phyloP scores from a whole-genome alignment of 2,888 invertebrate genomes.

The Mantis religiosa region DNA sequence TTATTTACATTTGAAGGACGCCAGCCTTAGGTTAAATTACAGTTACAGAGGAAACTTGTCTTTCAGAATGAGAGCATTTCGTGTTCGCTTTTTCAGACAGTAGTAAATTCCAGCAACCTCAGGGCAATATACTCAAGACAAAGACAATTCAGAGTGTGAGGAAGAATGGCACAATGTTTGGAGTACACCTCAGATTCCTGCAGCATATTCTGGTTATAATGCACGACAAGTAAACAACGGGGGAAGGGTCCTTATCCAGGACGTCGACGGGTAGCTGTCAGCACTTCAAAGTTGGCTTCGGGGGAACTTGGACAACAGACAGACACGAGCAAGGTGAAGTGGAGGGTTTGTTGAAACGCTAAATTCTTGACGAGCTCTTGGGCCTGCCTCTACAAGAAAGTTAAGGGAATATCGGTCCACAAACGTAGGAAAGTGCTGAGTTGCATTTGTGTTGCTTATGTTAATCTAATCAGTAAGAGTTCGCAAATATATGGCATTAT shows the following conservation, averaged over 20 bases:
- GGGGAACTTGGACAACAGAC: not conserved
- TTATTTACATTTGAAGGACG: too few relatives aligned
- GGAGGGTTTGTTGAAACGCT: not conserved
- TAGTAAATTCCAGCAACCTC: not conserved
- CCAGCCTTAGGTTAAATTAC: too few relatives aligned
- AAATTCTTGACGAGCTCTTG: not conserved
- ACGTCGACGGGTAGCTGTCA: not conserved
- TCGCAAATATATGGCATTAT: not conserved
- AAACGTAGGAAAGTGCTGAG: not conserved
- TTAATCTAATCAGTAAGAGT: not conserved
- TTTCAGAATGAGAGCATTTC: not conserved
- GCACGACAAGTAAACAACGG: not conserved
- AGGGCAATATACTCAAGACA: not conserved
- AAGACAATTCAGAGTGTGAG: not conserved
- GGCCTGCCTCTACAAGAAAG: not conserved
- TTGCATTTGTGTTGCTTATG: not conserved
- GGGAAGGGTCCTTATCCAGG: not conserved
- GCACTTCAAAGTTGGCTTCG: not conserved
- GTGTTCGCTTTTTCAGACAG: not conserved
- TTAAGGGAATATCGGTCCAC: not conserved
- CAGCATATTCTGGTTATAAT: not conserved
- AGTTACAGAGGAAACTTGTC: not conserved
- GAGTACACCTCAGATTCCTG: not conserved
- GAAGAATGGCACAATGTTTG: not conserved
- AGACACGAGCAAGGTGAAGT: not conserved